A percentile compares a stretch with the other conserved stretches of the same genome.
Evolutionary conservation across 2,888 invertebrate genomes (phyloP).

Genomic region (Trisateles emortualis): DNA sequence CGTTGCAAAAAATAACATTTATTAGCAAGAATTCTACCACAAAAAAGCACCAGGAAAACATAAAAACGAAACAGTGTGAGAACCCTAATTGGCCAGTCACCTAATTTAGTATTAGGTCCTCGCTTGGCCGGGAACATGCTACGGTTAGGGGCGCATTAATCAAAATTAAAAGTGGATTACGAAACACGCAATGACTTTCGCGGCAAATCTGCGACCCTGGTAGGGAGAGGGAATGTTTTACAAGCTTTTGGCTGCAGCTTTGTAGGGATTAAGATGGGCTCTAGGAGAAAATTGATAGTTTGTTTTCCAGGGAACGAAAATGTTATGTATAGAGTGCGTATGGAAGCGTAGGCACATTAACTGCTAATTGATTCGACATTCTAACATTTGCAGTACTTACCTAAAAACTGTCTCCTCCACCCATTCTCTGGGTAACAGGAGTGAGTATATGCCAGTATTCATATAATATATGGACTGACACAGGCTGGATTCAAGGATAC

Average conservation of each 20-base stretch:
- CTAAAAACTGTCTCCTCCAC: no score
- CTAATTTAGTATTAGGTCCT: slow-evolving; percentile 52
- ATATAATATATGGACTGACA: no score
- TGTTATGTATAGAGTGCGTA: neutral
- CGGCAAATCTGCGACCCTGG: slow-evolving; percentile 13
- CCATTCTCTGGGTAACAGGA: no score
- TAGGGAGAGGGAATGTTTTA: slow-evolving; percentile 1
- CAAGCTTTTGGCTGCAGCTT: neutral
- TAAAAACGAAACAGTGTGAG: slow-evolving; percentile 10
- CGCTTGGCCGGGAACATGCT: slow-evolving; percentile 38
- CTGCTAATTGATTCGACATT: no score
- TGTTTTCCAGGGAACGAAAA: neutral
- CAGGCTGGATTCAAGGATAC: no score
- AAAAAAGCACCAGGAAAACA: slow-evolving; percentile 3
- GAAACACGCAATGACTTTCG: slow-evolving; percentile 28
- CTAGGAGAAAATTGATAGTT: neutral
- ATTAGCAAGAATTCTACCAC: neutral
- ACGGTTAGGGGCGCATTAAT: slow-evolving; percentile 71
- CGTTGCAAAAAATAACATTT: neutral
- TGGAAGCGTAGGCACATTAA: no score
- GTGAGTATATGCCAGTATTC: no score
- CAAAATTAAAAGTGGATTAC: slow-evolving; percentile 85
- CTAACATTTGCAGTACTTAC: no score
- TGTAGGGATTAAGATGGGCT: neutral
- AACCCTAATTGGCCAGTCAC: slow-evolving; percentile 19